Conservation (phyloP, 2,888 invertebrate genomes). For the Diarsia brunnea region DNA sequence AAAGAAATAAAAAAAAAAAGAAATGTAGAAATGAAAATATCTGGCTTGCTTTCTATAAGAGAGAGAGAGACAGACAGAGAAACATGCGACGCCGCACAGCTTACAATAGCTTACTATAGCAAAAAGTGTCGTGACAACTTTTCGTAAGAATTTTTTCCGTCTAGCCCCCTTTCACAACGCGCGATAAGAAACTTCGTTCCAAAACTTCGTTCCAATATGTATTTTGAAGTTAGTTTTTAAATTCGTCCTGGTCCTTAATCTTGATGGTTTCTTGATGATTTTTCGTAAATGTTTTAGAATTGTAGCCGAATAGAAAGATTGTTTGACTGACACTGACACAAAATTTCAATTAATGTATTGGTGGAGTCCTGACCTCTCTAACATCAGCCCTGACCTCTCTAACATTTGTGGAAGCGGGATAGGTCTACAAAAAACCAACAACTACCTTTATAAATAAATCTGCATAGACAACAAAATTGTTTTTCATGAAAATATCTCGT, state of each 20-base stretch:
- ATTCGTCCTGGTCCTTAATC: neutral
- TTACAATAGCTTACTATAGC: too few relatives aligned
- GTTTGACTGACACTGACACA: neutral
- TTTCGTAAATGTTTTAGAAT: neutral
- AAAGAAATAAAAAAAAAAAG: too few relatives aligned
- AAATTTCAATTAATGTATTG: neutral
- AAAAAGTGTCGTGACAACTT: too few relatives aligned
- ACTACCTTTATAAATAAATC: neutral
- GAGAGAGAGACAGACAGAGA: too few relatives aligned
- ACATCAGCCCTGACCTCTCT: neutral
- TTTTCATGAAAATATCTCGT: neutral
- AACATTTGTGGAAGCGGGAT: neutral
- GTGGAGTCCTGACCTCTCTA: neutral
- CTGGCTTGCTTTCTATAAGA: too few relatives aligned
- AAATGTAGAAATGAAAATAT: too few relatives aligned
- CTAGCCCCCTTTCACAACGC: too few relatives aligned
- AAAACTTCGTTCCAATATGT: too few relatives aligned
- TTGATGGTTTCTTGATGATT: neutral
- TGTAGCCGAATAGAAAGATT: neutral
- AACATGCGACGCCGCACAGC: too few relatives aligned
- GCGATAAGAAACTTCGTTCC: too few relatives aligned
- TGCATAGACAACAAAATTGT: too few relatives aligned
- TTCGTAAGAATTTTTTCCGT: too few relatives aligned
- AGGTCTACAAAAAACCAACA: neutral
- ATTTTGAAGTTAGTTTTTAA: neutral